Evolutionary conservation across 2,888 invertebrate genomes (phyloP), one percentile per base, ranked within the genome.

Genomic region (Eilema griseolum): DNA sequence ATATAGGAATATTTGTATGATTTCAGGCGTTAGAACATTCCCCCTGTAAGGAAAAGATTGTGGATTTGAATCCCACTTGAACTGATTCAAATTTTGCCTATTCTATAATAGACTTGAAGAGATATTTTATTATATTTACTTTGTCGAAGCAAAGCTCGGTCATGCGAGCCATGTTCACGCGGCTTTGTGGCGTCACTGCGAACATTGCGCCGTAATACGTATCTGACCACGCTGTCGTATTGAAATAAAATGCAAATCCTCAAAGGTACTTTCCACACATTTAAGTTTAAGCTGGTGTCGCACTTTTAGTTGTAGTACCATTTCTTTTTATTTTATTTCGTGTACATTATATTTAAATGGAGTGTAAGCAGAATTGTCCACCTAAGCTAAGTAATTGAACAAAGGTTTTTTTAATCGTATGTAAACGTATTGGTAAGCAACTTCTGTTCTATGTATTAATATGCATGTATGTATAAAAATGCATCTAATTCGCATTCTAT

Each of bases 131-230:
- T 3, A 46, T 20, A 52, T 52, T 52, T 10, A n/a, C n/a, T n/a
- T 10, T n/a, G n/a, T n/a, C n/a, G n/a, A 52, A n/a, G 52, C 52
- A 52, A n/a, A 52, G 52, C 52, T 52, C n/a, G 20, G n/a, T n/a
- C n/a, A n/a, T n/a, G n/a, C n/a, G n/a, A n/a, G 16, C 52, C 7
- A n/a, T n/a, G 52, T 52, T 10, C 46, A n/a, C 20, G 52, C 0
- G 10, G n/a, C 52, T 52, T 52, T 52, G 52, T n/a, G n/a, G 52
- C n/a, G 52, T 52, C 52, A 52, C n/a, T n/a, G 52, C n/a, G n/a
- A n/a, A n/a, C 52, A n/a, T 10, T 10, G 52, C 52, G 52, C 52
- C n/a, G 46, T 46, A 46, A 46, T n/a, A 52, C 52, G n/a, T 52
- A 52, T 52, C 52, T 10, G n/a, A 52, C 52, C 52, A n/a, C 52